Base-by-base conservation (phyloP, 2,888 invertebrate species). In the Platerodrilus igneus region DNA sequence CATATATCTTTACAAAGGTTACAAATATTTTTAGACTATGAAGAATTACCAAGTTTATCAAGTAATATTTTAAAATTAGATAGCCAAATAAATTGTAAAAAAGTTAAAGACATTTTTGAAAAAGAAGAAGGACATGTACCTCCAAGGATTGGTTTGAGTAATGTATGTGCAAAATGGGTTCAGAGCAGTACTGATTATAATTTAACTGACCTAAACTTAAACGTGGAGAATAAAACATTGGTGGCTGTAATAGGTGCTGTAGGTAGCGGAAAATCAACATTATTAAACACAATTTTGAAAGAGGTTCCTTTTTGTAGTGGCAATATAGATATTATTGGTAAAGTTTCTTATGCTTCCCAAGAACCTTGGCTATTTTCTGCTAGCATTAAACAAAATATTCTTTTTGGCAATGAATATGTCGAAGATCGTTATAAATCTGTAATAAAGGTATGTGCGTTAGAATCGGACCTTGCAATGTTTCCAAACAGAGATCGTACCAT, bases 341-440 rank as follows among this genome's bases (percentile, higher is more conserved):
- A 66, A 2, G 58, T 82, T n/a, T 73, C 81, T 0, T 90, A 86
- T 60, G 81, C 83, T 2, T 77, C 84, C 29, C 88, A 89, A 66
- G 83, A 88, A 53, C 80, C 90, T 0, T 91, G 90, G 89, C 65
- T 83, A 2, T 83, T 83, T 51, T 74, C 78, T 0, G 79, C 78
- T 1, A 79, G 81, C 1, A 75, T 91, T 2, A 71, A 80, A 25
- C 81, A 87, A 55, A 91, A 91, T 59, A 84, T 91, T 43, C 67
- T 86, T 7, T 89, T 91, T 62, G 89, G 87, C 0, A 71, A 76
- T 47, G 70, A 74, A 0, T 80, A 74, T 53, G 73, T 79, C 45
- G 68, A 72, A 40, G 58, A 69, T 9, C 70, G 74, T 9, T 73
- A 71, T 47, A 59, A 62, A 15, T 48, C 61, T 33, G 69, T 75